Evolutionary conservation across 2,113 vertebrate species (phyloP).

Genomic region (Natator depressus): DNA sequence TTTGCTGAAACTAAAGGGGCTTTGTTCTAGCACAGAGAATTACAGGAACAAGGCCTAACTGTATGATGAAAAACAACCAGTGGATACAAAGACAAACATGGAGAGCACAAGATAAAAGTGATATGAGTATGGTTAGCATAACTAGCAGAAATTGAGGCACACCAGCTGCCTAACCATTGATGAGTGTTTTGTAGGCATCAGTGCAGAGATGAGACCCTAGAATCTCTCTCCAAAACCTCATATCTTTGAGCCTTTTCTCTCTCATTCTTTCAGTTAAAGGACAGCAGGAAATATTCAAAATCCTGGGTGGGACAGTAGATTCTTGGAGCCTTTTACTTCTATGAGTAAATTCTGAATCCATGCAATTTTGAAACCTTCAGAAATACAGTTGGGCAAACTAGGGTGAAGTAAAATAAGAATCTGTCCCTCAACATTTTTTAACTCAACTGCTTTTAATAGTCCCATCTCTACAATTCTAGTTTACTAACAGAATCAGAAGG

Average conservation of each 20-base stretch:
- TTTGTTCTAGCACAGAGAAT: not conserved
- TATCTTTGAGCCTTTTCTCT: rapidly evolving
- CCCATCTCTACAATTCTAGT: not conserved
- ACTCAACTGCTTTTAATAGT: not conserved
- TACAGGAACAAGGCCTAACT: not conserved
- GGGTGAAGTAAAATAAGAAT: not conserved
- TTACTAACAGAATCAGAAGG: not conserved
- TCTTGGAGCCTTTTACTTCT: not conserved
- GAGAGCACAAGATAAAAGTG: not conserved
- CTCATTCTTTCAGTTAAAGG: not conserved
- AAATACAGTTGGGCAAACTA: not conserved
- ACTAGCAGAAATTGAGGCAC: rapidly evolving
- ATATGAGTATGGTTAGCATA: not conserved
- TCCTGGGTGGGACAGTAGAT: not conserved
- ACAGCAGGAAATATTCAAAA: not conserved
- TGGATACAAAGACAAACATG: rapidly evolving
- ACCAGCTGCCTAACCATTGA: rapidly evolving
- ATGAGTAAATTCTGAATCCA: not conserved
- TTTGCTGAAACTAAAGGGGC: not conserved
- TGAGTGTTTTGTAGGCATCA: rapidly evolving
- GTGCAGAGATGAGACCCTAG: not conserved
- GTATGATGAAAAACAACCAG: not conserved
- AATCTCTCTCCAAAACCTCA: rapidly evolving
- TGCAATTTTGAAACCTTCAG: not conserved
- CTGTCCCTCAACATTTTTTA: not conserved